These are phyloP conservation scores for Drosophila navojoa DNA, from an alignment of 1,140 invertebrate species.

Conservation along the genomic window DNA sequence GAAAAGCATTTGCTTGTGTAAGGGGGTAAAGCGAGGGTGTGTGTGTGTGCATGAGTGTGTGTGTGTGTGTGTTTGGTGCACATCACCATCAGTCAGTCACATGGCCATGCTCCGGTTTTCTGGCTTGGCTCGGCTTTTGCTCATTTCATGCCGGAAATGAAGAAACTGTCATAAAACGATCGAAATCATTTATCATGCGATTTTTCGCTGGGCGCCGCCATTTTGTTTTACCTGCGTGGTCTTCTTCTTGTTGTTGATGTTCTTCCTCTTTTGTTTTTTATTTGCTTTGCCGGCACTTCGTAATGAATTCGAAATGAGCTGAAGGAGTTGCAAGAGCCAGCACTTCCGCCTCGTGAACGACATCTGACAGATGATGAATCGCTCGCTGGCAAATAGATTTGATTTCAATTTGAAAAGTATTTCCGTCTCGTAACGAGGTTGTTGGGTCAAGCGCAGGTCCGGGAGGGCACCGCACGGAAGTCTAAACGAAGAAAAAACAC, in stretches of 20 bases:
- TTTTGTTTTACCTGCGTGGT: conserved; percentile 51
- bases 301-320: conserved; percentile 66
- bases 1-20: conserved; percentile 6
- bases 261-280: conserved; percentile 7
- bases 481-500: neutral
- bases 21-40: conserved; percentile 23
- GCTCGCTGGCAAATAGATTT: conserved; percentile 49
- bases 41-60: conserved; percentile 2
- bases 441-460: conserved; percentile 19
- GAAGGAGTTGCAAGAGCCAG: conserved; percentile 25
- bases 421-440: conserved; percentile 64
- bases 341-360: conserved; percentile 31
- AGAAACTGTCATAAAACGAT: conserved; percentile 83
- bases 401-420: conserved; percentile 54
- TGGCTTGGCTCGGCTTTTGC: conserved; percentile 44
- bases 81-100: conserved; percentile 49
- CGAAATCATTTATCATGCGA: conserved; percentile 83
- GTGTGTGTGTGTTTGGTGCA: neutral
- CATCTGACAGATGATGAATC: conserved; percentile 64
- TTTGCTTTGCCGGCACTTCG: conserved; percentile 36
- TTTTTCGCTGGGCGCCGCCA: conserved; percentile 59
- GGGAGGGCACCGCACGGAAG: neutral
- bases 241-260: neutral
- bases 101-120: conserved; percentile 51
- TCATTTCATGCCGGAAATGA: conserved; percentile 83